Percentiles rank a stretch among this genome's conserved stretches.
Conservation (phyloP, 2,888 invertebrate genomes). For the Nudaria mundana region DNA sequence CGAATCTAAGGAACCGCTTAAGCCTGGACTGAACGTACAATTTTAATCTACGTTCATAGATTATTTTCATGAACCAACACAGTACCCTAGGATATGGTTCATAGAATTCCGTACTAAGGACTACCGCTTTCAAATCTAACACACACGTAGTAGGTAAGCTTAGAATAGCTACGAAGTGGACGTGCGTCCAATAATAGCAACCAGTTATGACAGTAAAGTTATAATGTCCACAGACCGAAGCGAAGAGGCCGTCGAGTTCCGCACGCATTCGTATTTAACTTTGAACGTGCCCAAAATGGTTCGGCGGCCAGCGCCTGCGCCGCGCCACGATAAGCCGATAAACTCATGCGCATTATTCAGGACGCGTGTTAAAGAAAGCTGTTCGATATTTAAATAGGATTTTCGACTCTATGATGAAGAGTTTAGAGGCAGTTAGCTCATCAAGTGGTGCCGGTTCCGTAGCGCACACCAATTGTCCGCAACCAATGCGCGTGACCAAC, state of each 20-base stretch:
- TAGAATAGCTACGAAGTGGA: not conserved
- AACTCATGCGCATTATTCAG: slow-evolving; percentile 42
- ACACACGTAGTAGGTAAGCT: not conserved
- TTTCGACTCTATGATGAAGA: slow-evolving; percentile 21
- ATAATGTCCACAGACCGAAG: slow-evolving; percentile 5
- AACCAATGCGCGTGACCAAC: slow-evolving; percentile 2
- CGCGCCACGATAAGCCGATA: slow-evolving; percentile 37
- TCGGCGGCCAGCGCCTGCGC: slow-evolving; percentile 17
- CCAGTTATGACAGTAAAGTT: slow-evolving; percentile 9
- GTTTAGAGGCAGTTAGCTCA: slow-evolving; percentile 10
- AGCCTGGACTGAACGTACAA: no score
- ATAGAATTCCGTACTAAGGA: not conserved
- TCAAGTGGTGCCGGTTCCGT: slow-evolving; percentile 10
- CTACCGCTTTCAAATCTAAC: not conserved
- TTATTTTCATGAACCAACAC: no score
- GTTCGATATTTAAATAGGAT: slow-evolving; percentile 24
- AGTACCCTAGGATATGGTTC: not conserved
- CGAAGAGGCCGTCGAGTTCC: slow-evolving; percentile 5
- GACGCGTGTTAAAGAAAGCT: slow-evolving; percentile 52
- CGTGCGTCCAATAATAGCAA: slow-evolving; percentile 6
- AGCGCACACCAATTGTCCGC: slow-evolving; percentile 5
- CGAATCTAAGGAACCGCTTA: no score
- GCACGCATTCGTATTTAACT: slow-evolving; percentile 6
- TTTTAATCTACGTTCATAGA: no score
- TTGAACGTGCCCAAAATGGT: slow-evolving; percentile 33